A percentile compares a stretch with the other conserved stretches of the same genome.
These are phyloP conservation scores for Ophiodon elongatus DNA, from an alignment of 2,113 vertebrate species.

Conservation along the genomic window DNA sequence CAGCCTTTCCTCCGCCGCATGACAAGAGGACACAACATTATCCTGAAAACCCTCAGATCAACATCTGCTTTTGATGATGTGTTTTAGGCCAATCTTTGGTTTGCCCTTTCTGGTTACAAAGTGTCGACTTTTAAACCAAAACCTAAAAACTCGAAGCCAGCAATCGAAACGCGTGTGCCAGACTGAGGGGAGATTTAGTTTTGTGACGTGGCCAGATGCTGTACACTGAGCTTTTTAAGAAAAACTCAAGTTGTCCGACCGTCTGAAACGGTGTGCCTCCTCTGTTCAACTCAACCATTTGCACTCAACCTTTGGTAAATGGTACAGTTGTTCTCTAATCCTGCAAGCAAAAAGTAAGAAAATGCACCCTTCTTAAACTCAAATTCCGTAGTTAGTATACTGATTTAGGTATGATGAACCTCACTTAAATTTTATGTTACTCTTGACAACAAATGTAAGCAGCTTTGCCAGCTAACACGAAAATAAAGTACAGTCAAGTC, in stretches of 20 bases:
- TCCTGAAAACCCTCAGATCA: conserved; percentile 85
- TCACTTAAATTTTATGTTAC: conserved; percentile 80
- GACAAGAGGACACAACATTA: conserved; percentile 78
- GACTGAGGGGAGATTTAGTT: conserved; percentile 87
- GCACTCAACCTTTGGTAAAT: conserved; percentile 95
- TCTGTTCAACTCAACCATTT: conserved; percentile 78
- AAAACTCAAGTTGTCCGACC: conserved; percentile 83
- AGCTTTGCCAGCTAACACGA: conserved; percentile 82
- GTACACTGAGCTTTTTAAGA: conserved; percentile 75
- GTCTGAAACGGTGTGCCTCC: conserved; percentile 78
- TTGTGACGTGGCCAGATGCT: conserved; percentile 72
- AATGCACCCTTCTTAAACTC: conserved; percentile 80
- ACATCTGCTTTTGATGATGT: conserved; percentile 71
- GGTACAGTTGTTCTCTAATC: conserved; percentile 87
- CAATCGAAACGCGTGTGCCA: conserved; percentile 73
- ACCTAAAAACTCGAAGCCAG: conserved; percentile 72
- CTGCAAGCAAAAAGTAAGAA: conserved; percentile 84
- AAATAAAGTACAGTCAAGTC: conserved; percentile 83
- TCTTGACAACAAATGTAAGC: conserved; percentile 82
- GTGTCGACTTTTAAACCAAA: conserved; percentile 74
- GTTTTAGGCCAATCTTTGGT: conserved; percentile 97
- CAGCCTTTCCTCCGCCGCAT: conserved; percentile 85
- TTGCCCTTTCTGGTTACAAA: conserved; percentile 85
- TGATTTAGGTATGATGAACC: conserved; percentile 78
- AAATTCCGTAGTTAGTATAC: conserved; percentile 78